These are phyloP conservation scores for Lordiphosa clarofinis DNA, from an alignment of 1,140 invertebrate species.

Conservation along the genomic window DNA sequence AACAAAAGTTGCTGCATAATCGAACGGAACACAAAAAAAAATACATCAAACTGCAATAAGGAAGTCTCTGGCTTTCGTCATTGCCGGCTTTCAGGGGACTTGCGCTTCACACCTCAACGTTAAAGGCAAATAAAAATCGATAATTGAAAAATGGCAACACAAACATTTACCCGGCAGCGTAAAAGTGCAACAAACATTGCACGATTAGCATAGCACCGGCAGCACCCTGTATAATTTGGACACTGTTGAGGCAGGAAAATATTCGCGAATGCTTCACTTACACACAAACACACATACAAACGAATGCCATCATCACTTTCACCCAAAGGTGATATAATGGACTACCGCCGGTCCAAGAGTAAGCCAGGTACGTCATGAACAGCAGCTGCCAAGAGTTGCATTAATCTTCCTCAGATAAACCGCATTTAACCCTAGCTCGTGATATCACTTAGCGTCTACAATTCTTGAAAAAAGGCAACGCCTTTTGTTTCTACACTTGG, in stretches of 20 bases:
- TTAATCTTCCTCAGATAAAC: conserved; percentile 9
- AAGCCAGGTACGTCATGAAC: conserved; percentile 22
- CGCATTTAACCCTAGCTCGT: conserved; percentile 26
- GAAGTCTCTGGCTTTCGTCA: conserved; percentile 33
- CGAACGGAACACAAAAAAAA: neutral
- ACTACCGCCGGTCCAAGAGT: conserved; percentile 43
- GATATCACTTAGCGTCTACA: conserved; percentile 42
- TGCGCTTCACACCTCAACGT: conserved; percentile 28
- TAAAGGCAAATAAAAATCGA: conserved; percentile 62
- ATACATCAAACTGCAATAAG: conserved; percentile 48
- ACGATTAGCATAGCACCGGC: conserved; percentile 42
- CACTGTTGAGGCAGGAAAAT: conserved; percentile 62
- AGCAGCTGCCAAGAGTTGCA: conserved; percentile 10
- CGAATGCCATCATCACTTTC: conserved; percentile 76
- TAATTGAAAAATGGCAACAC: conserved; percentile 50
- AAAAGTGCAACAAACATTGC: conserved; percentile 30
- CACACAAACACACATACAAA: conserved; percentile 1
- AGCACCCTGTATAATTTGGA: conserved; percentile 34
- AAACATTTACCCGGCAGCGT: conserved; percentile 49
- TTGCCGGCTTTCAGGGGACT: conserved; percentile 1
- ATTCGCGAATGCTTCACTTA: conserved; percentile 53
- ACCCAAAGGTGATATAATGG: conserved; percentile 75
- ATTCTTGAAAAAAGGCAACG: conserved; percentile 29
- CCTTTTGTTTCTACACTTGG: conserved; percentile 46
- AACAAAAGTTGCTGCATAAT: no score